Evolutionary conservation across 2,113 vertebrate species (phyloP), one percentile per base, ranked within the genome.

Genomic region (Gnathonemus echidnorhynchus): DNA sequence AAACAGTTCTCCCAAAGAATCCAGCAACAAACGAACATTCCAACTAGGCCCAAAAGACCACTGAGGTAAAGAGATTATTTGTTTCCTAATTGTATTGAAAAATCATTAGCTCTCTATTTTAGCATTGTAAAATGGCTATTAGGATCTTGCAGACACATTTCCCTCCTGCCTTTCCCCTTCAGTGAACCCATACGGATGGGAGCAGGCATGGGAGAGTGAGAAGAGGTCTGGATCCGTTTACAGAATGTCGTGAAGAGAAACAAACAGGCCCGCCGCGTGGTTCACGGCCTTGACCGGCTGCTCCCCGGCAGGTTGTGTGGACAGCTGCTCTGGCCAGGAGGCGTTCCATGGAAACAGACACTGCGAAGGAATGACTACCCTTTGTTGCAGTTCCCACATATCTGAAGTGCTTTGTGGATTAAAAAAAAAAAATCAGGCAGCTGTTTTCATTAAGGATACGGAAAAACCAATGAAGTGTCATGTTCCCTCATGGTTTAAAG

Each of bases 331-430:
- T 21, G 10, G 80, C n/a, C 39, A 8, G 53, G 50, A 58, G 89
- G 80, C 13, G 50, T 50, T 58, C 42, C 31, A 10, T 46, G 31
- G 80, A 85, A 84, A 89, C 80, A 89, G 27, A 48, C 80, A 17
- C 89, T 31, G 74, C 11, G 42, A n/a, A 77, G 89, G 77, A 85
- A 52, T 5, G 8, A 39, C 46, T 11, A 13, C 87, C 39, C 21
- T 85, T 83, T 89, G 80, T 89, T 85, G 80, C 77, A 11, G 50
- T 89, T 89, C 89, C 89, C 89, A 89, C 74, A 85, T 86, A 89
- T 85, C 52, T 56, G 48, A 50, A 77, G 45, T 45, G 50, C 77
- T 10, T 42, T 11, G 21, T 42, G 74, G 74, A 80, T 80, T 77
- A 24, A 39, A 52, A 35, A 39, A 39, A 49, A 48, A 85, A 85